A percentile compares a stretch with the other conserved stretches of the same genome.
These are phyloP conservation scores for Telmatochromis brichardi DNA, from an alignment of 2,113 vertebrate genomes.

Conservation along the genomic window DNA sequence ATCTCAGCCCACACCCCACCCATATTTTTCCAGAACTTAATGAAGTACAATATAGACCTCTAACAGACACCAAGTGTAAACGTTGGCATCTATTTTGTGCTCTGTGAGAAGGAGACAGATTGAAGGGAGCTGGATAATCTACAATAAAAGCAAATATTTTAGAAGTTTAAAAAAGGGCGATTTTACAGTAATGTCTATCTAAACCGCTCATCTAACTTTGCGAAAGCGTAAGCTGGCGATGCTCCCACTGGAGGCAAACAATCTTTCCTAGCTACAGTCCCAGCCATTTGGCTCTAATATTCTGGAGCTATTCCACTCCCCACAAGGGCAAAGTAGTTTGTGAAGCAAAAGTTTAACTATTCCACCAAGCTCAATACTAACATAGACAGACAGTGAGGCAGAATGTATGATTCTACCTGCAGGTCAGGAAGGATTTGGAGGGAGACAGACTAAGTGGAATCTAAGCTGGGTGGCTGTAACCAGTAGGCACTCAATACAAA, in stretches of 20 bases:
- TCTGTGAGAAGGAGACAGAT: background rate
- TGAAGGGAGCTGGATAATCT: background rate
- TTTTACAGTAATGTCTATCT: background rate
- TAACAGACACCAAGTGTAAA: background rate
- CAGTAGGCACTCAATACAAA: conserved; percentile 9
- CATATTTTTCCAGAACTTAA: background rate
- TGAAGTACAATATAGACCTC: background rate
- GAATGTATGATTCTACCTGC: conserved; percentile 12
- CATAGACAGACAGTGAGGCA: background rate
- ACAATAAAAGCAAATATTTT: conserved; percentile 15
- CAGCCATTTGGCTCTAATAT: conserved; percentile 15
- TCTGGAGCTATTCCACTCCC: conserved; percentile 16
- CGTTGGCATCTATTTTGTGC: background rate
- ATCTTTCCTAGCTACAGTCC: background rate
- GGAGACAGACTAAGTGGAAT: conserved; percentile 14
- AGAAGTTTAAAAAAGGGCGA: background rate
- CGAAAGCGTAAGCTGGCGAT: background rate
- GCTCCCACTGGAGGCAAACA: conserved; percentile 7
- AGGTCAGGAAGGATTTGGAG: conserved; percentile 11
- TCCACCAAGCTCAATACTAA: conserved; percentile 10
- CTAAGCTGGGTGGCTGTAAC: background rate
- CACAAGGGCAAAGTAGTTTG: conserved; percentile 27
- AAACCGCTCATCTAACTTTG: conserved; percentile 4
- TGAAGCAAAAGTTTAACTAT: conserved; percentile 28
- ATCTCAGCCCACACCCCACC: background rate